Percentiles rank a stretch among this genome's conserved stretches.
These are phyloP conservation scores for Zophobas atratus DNA, from an alignment of 1,140 invertebrate species.

Conservation along the genomic window DNA sequence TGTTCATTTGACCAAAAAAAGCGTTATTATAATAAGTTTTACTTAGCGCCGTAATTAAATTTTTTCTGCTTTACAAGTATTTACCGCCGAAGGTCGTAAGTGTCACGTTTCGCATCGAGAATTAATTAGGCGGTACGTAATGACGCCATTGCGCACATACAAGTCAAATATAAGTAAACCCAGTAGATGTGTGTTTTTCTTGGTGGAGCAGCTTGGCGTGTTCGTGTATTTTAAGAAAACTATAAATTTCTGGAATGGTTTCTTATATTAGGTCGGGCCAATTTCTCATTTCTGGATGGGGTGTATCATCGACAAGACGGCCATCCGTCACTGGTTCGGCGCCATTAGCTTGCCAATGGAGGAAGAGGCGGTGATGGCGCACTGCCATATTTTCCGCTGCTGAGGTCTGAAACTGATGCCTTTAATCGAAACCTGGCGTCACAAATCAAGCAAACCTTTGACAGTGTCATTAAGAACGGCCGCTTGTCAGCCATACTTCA, in stretches of 20 bases:
- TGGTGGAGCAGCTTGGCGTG: background rate
- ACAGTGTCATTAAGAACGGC: constrained; percentile 67
- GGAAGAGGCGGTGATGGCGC: constrained; percentile 51
- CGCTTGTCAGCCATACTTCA: constrained; percentile 66
- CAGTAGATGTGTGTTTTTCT: background rate
- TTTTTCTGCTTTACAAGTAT: too few relatives aligned
- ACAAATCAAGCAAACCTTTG: constrained; percentile 67
- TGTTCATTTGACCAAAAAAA: background rate
- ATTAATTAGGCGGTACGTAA: background rate
- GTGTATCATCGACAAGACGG: constrained; percentile 51
- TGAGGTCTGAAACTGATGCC: constrained; percentile 66
- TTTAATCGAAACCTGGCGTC: constrained; percentile 68
- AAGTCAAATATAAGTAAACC: background rate
- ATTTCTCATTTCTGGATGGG: constrained; percentile 32
- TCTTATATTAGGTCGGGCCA: background rate
- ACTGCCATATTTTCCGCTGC: constrained; percentile 61
- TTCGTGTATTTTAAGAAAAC: constrained; percentile 2
- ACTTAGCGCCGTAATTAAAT: too few relatives aligned
- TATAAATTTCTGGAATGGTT: constrained; percentile 17
- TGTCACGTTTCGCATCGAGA: background rate
- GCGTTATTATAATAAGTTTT: background rate
- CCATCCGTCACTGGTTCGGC: constrained; percentile 47
- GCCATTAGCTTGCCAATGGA: constrained; percentile 54
- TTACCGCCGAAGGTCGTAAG: too few relatives aligned
- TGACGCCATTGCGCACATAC: too few relatives aligned